Evolutionary conservation across 2,888 invertebrate genomes (phyloP), one percentile per base, ranked within the genome.

Genomic region (Palloptera scutellata): DNA sequence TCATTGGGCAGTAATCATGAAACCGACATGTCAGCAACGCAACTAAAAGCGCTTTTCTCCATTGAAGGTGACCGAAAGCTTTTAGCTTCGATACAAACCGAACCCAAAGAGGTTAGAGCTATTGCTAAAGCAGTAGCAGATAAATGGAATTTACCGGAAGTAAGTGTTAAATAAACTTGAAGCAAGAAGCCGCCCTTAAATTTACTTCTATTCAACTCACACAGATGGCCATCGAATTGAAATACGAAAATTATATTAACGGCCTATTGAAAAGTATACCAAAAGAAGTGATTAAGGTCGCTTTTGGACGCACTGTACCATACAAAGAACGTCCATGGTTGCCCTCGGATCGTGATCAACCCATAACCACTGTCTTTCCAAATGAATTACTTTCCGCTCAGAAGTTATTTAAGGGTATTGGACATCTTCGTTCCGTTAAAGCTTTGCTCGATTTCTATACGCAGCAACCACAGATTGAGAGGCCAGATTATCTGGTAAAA

Each of bases 231-330:
- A 78, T 84, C 55, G 84, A 85, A 66, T 68, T 80, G n/a, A 83
- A 84, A 63, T 81, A 84, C 55, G 79, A 81, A 59, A 78, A 79
- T 17, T 79, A 81, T 17, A 76, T 83, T 4, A 75, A 77, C 8
- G 72, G 78, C 13, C 73, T 78, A 61, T 72, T 75, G 11, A 75
- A 74, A 64, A 73, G 73, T 3, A 68, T 72, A 0, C 69, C 74
- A 1, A 68, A 77, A 20, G 75, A 78, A 42, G 70, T 77, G 1
- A 59, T 75, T 1, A 76, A 77, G 0, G 81, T 84, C 11, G 84
- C 84, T 17, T 85, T 85, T 75, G 85, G 85, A 0, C 74, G 79
- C 40, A 82, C 83, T 1, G 79, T 85, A 17, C 83, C 84, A 0
- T 70, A 78, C 0, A 77, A 78, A 17, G 76, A 82, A 1, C 76